Conservation (phyloP, 2,113 vertebrate genomes). For the Hippocampus guttulatus region DNA sequence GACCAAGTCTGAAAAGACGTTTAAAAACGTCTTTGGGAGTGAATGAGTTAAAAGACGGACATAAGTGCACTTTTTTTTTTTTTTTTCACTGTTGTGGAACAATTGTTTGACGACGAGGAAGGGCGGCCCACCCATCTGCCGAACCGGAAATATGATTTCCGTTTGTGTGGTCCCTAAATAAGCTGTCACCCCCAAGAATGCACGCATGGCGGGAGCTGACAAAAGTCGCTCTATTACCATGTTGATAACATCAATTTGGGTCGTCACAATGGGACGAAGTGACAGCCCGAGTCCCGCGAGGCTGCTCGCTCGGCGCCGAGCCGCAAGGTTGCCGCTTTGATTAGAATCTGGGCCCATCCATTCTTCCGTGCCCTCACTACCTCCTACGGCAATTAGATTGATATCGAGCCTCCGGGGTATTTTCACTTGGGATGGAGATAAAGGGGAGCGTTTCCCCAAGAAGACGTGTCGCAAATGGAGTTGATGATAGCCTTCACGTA, state of each 20-base stretch:
- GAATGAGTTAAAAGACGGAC: not conserved
- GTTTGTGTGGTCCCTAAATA: slow-evolving; percentile 60
- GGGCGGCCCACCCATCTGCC: slow-evolving; percentile 48
- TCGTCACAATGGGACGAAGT: slow-evolving; percentile 50
- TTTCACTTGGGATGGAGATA: slow-evolving; percentile 12
- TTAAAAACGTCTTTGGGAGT: too few relatives aligned
- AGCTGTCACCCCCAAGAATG: slow-evolving; percentile 58
- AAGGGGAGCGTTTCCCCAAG: slow-evolving; percentile 1
- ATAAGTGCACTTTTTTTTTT: slow-evolving; percentile 6
- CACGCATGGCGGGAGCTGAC: slow-evolving; percentile 46
- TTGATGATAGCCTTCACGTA: slow-evolving; percentile 8
- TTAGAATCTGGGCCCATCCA: slow-evolving; percentile 50
- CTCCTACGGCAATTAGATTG: slow-evolving; percentile 32
- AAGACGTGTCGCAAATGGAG: slow-evolving; percentile 18
- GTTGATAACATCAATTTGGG: slow-evolving; percentile 62
- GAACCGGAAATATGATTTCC: slow-evolving; percentile 57
- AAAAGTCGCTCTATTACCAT: slow-evolving; percentile 60
- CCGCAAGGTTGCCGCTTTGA: slow-evolving; percentile 50
- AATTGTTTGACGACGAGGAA: slow-evolving; percentile 12
- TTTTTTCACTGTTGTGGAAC: not conserved
- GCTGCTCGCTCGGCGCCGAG: slow-evolving; percentile 24
- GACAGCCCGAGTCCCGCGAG: slow-evolving; percentile 35
- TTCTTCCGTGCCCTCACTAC: slow-evolving; percentile 25
- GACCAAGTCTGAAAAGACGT: too few relatives aligned
- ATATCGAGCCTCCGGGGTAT: slow-evolving; percentile 22